Evolutionary conservation across 2,113 vertebrate genomes (phyloP).

Genomic region (Gallinago undulata): DNA sequence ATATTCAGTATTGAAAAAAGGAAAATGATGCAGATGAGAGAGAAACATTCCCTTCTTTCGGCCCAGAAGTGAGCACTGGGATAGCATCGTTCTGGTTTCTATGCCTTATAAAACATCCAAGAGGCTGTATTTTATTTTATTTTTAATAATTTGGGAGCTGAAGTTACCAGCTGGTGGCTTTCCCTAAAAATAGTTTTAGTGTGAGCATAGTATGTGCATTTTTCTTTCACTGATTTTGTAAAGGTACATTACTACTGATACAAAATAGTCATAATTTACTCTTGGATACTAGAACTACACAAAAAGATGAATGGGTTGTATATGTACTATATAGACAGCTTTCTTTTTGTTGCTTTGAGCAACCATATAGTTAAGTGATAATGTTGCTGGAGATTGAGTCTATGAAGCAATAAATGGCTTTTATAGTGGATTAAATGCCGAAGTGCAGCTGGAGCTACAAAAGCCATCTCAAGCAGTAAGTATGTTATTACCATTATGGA

Average conservation of each 20-base stretch:
- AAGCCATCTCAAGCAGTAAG: slow-evolving; percentile 44
- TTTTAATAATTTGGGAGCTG: neutral
- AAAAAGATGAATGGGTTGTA: neutral
- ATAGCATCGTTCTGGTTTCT: neutral
- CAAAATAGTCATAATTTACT: slow-evolving; percentile 46
- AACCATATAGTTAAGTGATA: slow-evolving; percentile 55
- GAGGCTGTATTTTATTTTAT: neutral
- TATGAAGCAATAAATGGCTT: slow-evolving; percentile 44
- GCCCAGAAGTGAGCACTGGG: neutral
- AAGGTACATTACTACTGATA: neutral
- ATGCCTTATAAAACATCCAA: neutral
- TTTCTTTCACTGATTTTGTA: slow-evolving; percentile 45
- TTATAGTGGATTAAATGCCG: slow-evolving; percentile 23
- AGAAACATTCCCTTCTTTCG: neutral
- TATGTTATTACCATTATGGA: slow-evolving; percentile 15
- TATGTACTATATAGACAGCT: slow-evolving; percentile 5
- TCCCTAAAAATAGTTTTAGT: slow-evolving; percentile 14
- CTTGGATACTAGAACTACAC: neutral
- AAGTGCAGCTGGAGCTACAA: slow-evolving; percentile 58
- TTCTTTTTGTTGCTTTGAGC: slow-evolving; percentile 48
- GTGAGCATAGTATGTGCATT: neutral
- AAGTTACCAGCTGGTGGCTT: slow-evolving; percentile 31
- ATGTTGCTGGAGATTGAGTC: slow-evolving; percentile 37
- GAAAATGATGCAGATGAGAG: neutral
- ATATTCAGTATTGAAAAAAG: neutral